Evolutionary conservation across 92 coral and sea anemone genomes (phyloP).

Genomic region (Diadumene lineata): DNA sequence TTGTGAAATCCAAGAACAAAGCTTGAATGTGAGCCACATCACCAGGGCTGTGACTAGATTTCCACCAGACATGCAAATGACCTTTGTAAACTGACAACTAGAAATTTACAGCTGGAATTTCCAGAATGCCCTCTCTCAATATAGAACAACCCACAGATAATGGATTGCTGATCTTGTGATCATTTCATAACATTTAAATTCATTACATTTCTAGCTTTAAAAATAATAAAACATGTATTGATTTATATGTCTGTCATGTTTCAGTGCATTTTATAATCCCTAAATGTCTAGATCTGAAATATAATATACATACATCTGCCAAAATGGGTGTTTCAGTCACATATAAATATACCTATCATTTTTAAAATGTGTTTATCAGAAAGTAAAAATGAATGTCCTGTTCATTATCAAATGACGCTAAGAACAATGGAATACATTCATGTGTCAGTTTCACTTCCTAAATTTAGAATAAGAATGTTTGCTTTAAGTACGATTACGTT

Average conservation of each 20-base stretch:
- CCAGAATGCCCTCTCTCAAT: not conserved
- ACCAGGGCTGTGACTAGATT: not conserved
- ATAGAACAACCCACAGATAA: not conserved
- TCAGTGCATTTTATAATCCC: too few species aligned
- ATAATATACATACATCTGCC: too few species aligned
- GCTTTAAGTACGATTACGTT: too few species aligned
- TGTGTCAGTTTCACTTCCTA: not conserved
- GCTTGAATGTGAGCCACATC: not conserved
- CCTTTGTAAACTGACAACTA: conserved; percentile 8
- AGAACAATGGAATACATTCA: not conserved
- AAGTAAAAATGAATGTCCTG: not conserved
- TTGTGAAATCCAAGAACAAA: not conserved
- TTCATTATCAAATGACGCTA: not conserved
- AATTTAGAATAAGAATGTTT: too few species aligned
- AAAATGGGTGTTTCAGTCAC: too few species aligned
- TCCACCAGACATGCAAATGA: conserved; percentile 28
- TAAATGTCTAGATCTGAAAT: too few species aligned
- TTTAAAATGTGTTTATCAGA: too few species aligned
- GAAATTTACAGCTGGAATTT: conserved; percentile 15
- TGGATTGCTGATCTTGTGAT: not conserved
- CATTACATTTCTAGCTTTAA: too few species aligned
- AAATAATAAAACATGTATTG: too few species aligned
- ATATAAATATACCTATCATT: too few species aligned
- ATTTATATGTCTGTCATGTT: too few species aligned
- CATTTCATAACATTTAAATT: not conserved